These are phyloP conservation scores for Lycorma delicatula DNA, from an alignment of 1,140 invertebrate genomes.

Conservation along the genomic window DNA sequence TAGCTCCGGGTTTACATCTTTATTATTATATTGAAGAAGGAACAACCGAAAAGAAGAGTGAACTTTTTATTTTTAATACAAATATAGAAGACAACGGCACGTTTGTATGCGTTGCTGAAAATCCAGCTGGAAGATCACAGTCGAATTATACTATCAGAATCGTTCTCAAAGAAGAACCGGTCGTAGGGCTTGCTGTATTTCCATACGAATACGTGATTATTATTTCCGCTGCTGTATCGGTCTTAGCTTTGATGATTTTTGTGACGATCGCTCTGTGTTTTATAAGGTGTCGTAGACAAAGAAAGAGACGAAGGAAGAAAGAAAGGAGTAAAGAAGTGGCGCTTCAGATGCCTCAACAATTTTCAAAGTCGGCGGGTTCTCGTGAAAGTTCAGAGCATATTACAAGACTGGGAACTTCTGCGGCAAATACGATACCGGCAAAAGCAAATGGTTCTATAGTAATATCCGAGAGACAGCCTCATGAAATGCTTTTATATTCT, in stretches of 20 bases:
- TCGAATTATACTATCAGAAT: conserved; percentile 70
- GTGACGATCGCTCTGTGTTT: conserved; percentile 21
- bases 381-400: conserved; percentile 18
- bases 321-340: conserved; percentile 36
- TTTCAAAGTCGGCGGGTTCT: conserved; percentile 25
- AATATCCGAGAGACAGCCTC: conserved; percentile 34
- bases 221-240: conserved; percentile 44
- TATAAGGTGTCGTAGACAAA: conserved; percentile 33
- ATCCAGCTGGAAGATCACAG: conserved; percentile 62
- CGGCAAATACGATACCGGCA: conserved; percentile 4
- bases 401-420: conserved; percentile 18
- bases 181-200: conserved; percentile 52
- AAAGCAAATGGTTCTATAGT: conserved; percentile 30
- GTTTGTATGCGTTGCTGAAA: conserved; percentile 71
- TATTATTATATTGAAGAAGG: conserved; percentile 60
- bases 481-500: conserved; percentile 31
- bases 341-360: conserved; percentile 32
- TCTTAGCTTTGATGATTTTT: conserved; percentile 23
- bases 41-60: conserved; percentile 58
- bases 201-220: conserved; percentile 58
- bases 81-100: conserved; percentile 68
- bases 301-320: conserved; percentile 32
- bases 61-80: conserved; percentile 64
- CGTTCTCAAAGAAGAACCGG: conserved; percentile 58
- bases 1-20: conserved; percentile 51